A percentile compares a stretch with the other conserved stretches of the same genome.
Evolutionary conservation across 2,113 vertebrate genomes (phyloP).

Genomic region (Ardeotis arabs): DNA sequence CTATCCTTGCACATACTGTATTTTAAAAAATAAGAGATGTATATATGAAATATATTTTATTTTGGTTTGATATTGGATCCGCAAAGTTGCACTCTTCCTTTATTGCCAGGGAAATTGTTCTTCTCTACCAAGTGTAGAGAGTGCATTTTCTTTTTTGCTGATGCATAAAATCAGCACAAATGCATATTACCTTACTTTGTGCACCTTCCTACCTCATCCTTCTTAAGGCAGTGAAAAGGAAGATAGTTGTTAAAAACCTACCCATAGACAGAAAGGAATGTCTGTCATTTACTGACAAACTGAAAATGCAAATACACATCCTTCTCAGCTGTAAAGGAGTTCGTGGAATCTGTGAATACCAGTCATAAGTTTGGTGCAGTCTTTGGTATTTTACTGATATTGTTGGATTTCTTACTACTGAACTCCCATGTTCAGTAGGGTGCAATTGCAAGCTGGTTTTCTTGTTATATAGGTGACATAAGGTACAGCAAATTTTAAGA

Average conservation of each 20-base stretch:
- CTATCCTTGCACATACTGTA: background rate
- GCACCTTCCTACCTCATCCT: background rate
- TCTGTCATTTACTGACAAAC: background rate
- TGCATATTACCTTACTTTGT: background rate
- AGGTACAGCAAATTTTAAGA: background rate
- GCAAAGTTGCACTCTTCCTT: background rate
- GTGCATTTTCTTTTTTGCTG: background rate
- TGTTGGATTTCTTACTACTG: background rate
- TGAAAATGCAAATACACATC: background rate
- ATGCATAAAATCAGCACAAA: background rate
- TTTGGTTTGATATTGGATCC: background rate
- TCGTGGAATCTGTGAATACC: background rate
- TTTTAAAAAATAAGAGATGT: background rate
- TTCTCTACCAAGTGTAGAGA: background rate
- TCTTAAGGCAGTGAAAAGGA: background rate
- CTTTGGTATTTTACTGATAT: background rate
- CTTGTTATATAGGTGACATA: background rate
- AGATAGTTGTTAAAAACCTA: background rate
- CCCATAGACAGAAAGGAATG: background rate
- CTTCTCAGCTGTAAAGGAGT: background rate
- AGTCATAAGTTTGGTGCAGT: background rate
- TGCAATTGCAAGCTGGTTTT: background rate
- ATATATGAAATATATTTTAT: background rate
- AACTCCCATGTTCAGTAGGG: background rate
- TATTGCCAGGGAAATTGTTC: background rate